These are phyloP conservation scores for Ophion ellenae DNA, from an alignment of 2,888 invertebrate genomes.

Conservation along the genomic window DNA sequence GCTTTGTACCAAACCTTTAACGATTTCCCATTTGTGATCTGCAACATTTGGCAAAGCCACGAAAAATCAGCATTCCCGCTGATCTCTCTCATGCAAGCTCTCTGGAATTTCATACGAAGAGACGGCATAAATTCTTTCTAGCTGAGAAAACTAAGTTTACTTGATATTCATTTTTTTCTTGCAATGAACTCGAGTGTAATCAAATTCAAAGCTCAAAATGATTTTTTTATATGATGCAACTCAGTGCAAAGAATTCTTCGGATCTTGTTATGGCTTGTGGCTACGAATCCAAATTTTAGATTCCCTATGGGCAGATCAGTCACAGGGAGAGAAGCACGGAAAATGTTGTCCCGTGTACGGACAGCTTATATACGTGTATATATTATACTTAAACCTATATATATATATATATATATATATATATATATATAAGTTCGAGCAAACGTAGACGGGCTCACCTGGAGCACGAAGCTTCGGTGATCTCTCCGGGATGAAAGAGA, in stretches of 20 bases:
- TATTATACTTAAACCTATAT: not conserved
- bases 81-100: not conserved
- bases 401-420: too few relatives aligned
- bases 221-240: not conserved
- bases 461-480: not conserved
- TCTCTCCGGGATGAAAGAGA: not conserved
- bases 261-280: not conserved
- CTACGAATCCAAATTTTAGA: not conserved
- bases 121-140: too few relatives aligned
- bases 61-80: too few relatives aligned
- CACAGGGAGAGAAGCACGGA: too few relatives aligned
- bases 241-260: not conserved
- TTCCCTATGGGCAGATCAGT: not conserved
- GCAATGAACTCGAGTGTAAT: not conserved
- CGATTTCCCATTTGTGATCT: slow-evolving; percentile 27
- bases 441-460: not conserved
- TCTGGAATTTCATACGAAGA: too few relatives aligned
- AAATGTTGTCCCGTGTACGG: not conserved
- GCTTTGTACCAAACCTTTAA: slow-evolving; percentile 14
- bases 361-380: not conserved
- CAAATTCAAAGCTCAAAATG: not conserved
- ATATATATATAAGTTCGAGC: not conserved
- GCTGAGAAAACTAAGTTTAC: too few relatives aligned
- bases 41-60: not conserved
- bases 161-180: not conserved